These are phyloP conservation scores for Meriones unguiculatus DNA, from an alignment of 2,113 vertebrate species.

Conservation along the genomic window DNA sequence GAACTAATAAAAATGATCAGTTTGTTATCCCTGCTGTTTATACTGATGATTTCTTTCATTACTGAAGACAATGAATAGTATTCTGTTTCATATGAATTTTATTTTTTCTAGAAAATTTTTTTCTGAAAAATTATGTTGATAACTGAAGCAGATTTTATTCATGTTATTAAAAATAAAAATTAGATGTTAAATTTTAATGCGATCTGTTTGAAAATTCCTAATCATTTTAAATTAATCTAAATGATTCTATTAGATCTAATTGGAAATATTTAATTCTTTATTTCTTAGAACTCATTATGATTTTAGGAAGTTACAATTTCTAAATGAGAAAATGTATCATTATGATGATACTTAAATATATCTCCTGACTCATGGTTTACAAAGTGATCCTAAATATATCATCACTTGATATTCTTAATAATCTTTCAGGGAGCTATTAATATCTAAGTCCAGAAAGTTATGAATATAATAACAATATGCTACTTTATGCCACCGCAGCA, in stretches of 20 bases:
- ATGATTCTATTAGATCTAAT: slow-evolving; percentile 62
- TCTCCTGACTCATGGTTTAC: slow-evolving; percentile 29
- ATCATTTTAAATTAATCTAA: slow-evolving; percentile 45
- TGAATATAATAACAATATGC: slow-evolving; percentile 50
- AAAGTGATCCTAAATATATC: slow-evolving; percentile 44
- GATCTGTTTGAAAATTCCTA: slow-evolving; percentile 26
- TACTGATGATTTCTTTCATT: not conserved
- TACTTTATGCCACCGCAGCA: slow-evolving; percentile 48
- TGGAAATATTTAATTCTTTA: slow-evolving; percentile 64
- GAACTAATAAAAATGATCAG: not conserved
- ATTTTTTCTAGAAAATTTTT: slow-evolving; percentile 20
- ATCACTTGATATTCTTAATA: slow-evolving; percentile 56
- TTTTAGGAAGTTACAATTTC: slow-evolving; percentile 55
- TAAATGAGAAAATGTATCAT: slow-evolving; percentile 58
- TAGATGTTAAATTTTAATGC: slow-evolving; percentile 52
- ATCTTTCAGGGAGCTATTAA: slow-evolving; percentile 47
- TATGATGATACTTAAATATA: slow-evolving; percentile 52
- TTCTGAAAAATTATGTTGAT: not conserved
- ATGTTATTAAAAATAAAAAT: slow-evolving; percentile 52
- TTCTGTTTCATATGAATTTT: not conserved
- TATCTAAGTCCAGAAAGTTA: slow-evolving; percentile 46
- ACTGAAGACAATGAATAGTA: not conserved
- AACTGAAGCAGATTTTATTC: slow-evolving; percentile 26
- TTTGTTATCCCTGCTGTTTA: not conserved
- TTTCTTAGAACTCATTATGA: slow-evolving; percentile 43